Evolutionary conservation across 2,113 vertebrate genomes (phyloP), one percentile per base, ranked within the genome.

Genomic region (Platichthys flesus): DNA sequence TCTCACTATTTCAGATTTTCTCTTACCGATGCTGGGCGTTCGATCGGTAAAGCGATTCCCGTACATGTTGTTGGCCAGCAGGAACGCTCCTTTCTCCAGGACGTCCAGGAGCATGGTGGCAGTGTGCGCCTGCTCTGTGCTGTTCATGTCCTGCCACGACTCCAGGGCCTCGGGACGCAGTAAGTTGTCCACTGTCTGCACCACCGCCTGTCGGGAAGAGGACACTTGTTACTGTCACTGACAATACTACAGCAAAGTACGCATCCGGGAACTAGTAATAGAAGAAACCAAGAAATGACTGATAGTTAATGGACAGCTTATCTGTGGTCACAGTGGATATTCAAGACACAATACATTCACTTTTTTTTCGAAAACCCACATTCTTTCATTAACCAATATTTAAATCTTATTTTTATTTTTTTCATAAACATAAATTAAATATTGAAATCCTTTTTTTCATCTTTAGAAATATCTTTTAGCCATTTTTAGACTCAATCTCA

Each of bases 81-180:
- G 93, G 89, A 98, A 98, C 60, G 97, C 96, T 0, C 96, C 97
- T 74, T 97, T 97, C 85, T 98, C 97, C 75, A 98, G 91, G 54
- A 97, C 95, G 0, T 98, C 97, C 82, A 98, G 88, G 9, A 98
- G 90, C 96, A 98, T 96, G 86, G 97, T 98, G 88, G 97, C 97
- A 0, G 96, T 97, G 90, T 98, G 97, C 3, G 95, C 96, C 85
- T 97, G 96, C 89, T 98, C 97, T 0, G 96, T 97, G 79, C 91
- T 94, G 63, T 97, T 97, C 96, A 98, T 97, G 90, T 98, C 97
- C 86, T 96, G 95, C 97, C 97, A 98, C 0, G 97, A 96, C 71
- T 96, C 94, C 28, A 97, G 90, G 0, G 95, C 96, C 67, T 97
- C 96, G 0, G 94, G 92, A 5, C 96, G 94, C 73, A 98, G 90